phyloP scores from a whole-genome alignment of 2,797 vertebrate genomes.

The Lacerta agilis region DNA sequence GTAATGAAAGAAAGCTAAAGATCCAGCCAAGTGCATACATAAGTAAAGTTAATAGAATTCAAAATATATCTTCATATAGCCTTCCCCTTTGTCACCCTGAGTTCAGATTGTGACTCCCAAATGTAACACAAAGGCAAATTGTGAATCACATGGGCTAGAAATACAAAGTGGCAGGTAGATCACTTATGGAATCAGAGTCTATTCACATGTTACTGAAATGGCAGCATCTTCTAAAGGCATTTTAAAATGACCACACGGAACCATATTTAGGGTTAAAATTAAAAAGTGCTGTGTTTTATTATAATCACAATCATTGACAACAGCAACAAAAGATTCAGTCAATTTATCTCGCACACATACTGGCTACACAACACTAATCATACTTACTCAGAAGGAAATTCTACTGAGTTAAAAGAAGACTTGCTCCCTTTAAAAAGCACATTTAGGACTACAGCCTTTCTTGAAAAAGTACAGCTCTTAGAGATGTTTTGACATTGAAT shows the following conservation, averaged over 20 bases:
- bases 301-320: neutral
- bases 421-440: no score
- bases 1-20: neutral
- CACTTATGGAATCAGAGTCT: neutral
- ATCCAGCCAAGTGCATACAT: neutral
- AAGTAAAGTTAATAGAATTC: slow-evolving; percentile 4
- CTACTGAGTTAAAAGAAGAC: neutral
- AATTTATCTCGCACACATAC: slow-evolving; percentile 17
- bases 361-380: neutral
- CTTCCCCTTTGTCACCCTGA: neutral
- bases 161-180: neutral
- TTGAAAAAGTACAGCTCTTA: neutral
- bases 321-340: slow-evolving; percentile 5
- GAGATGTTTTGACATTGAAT: slow-evolving; percentile 26
- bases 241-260: neutral
- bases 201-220: neutral
- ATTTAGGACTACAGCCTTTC: neutral
- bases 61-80: slow-evolving; percentile 5
- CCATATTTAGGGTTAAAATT: slow-evolving; percentile 27
- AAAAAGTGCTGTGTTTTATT: neutral
- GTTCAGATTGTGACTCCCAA: neutral
- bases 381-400: neutral
- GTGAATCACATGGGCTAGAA: neutral
- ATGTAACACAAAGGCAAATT: neutral
- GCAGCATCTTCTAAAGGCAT: neutral